phyloP scores from a whole-genome alignment of 30 jellyfish, hydroid and myxozoan species.

The Pelagia noctiluca region DNA sequence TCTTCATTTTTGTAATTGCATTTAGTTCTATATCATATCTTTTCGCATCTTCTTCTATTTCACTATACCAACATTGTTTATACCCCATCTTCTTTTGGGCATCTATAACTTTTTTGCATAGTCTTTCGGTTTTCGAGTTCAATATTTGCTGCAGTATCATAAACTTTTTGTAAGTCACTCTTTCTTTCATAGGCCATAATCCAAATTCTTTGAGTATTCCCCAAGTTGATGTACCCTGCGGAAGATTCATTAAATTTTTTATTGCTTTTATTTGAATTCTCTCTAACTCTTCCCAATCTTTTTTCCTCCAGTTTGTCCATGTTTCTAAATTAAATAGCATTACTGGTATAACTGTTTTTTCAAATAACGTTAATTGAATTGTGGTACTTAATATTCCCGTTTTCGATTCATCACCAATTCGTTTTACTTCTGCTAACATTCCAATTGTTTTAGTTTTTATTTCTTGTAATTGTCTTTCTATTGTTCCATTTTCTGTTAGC shows the following conservation, averaged over 20 bases:
- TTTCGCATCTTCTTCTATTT: no score
- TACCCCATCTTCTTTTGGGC: not conserved
- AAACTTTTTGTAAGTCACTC: not conserved
- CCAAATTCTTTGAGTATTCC: constrained; percentile 10
- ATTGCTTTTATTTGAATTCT: no score
- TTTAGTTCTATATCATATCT: no score
- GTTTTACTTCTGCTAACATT: constrained; percentile 8
- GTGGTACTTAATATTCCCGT: not conserved
- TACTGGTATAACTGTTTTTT: constrained; percentile 31
- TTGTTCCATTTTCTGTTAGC: constrained; percentile 34
- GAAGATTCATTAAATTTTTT: no score
- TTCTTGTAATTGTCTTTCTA: constrained; percentile 48
- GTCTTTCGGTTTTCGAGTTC: not conserved
- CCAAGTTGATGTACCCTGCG: not conserved
- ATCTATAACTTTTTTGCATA: not conserved
- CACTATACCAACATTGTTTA: no score
- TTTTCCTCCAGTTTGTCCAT: constrained; percentile 30
- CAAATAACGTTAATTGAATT: not conserved
- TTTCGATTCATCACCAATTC: constrained; percentile 4
- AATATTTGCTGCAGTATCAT: constrained; percentile 4
- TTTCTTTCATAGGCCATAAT: not conserved
- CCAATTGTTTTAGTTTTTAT: not conserved
- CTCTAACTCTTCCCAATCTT: no score
- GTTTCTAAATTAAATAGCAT: constrained; percentile 6
- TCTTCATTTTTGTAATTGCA: no score